Percentiles rank a stretch among this genome's conserved stretches.
These are phyloP conservation scores for Limulus polyphemus DNA, from an alignment of 2,888 invertebrate genomes.

Conservation along the genomic window DNA sequence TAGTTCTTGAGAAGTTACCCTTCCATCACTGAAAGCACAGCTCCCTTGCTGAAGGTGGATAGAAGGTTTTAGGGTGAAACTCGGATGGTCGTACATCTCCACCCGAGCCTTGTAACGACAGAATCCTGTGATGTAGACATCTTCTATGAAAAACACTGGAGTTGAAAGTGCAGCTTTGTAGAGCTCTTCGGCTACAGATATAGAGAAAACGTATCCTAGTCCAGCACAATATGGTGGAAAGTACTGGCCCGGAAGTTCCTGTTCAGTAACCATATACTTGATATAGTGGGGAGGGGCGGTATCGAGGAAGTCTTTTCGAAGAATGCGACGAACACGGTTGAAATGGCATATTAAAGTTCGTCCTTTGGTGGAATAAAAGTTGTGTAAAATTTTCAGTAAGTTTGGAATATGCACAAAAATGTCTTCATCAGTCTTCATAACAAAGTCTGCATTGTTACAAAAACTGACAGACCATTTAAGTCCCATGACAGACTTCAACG, in stretches of 20 bases:
- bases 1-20: slow-evolving; percentile 28
- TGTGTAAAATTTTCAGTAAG: slow-evolving; percentile 22
- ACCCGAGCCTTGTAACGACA: slow-evolving; percentile 27
- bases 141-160: slow-evolving; percentile 30
- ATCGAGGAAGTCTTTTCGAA: slow-evolving; percentile 13
- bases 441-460: slow-evolving; percentile 23
- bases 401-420: slow-evolving; percentile 28
- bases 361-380: slow-evolving; percentile 1
- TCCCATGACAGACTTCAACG: slow-evolving; percentile 27
- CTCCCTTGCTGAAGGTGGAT: slow-evolving; percentile 13
- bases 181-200: slow-evolving; percentile 17
- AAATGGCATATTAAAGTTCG: slow-evolving; percentile 22
- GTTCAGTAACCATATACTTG: slow-evolving; percentile 24
- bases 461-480: slow-evolving; percentile 26
- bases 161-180: slow-evolving; percentile 23
- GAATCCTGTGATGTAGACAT: slow-evolving; percentile 30
- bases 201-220: slow-evolving; percentile 26
- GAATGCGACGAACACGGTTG: slow-evolving; percentile 22
- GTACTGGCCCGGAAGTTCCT: slow-evolving; percentile 23
- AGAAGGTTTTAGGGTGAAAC: slow-evolving; percentile 22
- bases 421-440: slow-evolving; percentile 30
- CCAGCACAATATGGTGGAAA: slow-evolving; percentile 29
- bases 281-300: slow-evolving; percentile 9
- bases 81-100: slow-evolving; percentile 19
- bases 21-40: slow-evolving; percentile 22